phyloP scores from a whole-genome alignment of 2,888 invertebrate genomes.

The Drosophila demipolita region DNA sequence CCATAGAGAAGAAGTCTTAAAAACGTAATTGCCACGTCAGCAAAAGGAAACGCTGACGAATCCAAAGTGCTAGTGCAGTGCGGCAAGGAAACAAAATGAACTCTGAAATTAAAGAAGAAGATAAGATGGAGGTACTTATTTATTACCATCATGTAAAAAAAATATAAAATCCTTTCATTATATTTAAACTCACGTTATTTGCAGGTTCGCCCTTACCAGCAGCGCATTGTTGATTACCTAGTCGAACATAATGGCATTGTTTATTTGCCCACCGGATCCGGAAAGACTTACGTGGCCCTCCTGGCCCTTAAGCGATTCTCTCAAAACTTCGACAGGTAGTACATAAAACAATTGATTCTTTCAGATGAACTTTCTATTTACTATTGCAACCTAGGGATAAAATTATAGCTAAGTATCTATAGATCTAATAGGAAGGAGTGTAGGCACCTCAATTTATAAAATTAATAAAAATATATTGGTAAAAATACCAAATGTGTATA shows the following conservation, averaged over 20 bases:
- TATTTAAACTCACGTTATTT: neutral
- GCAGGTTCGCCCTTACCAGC: conserved; percentile 81
- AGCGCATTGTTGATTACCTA: conserved; percentile 78
- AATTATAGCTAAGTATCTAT: too few species aligned
- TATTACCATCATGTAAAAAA: neutral
- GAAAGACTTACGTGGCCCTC: conserved; percentile 96
- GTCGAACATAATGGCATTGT: conserved; percentile 93
- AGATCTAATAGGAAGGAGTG: too few species aligned
- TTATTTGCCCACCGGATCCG: conserved; percentile 96
- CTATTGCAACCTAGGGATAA: too few species aligned
- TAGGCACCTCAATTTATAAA: too few species aligned
- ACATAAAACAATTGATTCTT: neutral
- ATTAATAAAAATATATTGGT: too few species aligned
- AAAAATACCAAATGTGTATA: neutral
- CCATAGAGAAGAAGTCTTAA: neutral
- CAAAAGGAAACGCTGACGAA: neutral
- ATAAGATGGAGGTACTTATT: conserved; percentile 28
- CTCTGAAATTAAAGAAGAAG: neutral
- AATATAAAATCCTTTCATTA: neutral
- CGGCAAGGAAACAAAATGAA: neutral
- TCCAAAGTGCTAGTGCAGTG: conserved; percentile 1
- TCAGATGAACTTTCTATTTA: too few species aligned
- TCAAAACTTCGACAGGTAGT: conserved; percentile 83
- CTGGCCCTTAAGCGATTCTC: conserved; percentile 86
- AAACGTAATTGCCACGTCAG: conserved; percentile 27